Base-by-base conservation (phyloP, 2,888 invertebrate species). In the Mellilla xanthometata region DNA sequence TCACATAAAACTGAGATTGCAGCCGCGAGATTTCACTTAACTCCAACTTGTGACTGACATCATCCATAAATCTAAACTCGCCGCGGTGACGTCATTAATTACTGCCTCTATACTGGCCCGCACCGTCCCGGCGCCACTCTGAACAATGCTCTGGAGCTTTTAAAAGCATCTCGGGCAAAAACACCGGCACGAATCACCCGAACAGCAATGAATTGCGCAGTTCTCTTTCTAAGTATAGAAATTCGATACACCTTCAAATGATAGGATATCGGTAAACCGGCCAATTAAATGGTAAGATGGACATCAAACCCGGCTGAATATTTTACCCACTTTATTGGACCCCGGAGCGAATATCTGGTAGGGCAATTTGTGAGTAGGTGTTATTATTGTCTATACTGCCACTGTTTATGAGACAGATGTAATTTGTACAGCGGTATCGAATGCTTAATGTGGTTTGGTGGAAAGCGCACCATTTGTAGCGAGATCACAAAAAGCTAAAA, bases 1-100 rank as follows among this genome's bases (percentile, higher is more conserved):
- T 48, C 47, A 29, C 47, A 48, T 48, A 48, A 46, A 48, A 41
- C 47, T 29, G 47, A 42, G 47, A 48, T 70, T 61, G 65, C 54
- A 56, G 43, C 41, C 52, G 36, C 49, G 39, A 53, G 47, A 49
- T 48, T 48, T 48, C 47, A 48, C 47, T 48, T 48, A 48, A 30
- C 38, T 38, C 41, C 24, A 38, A 48, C 47, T 42, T 48, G 47
- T 38, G 41, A 48, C 29, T 48, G 47, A 48, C 47, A 42, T 48
- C 41, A 42, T 42, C 41, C 47, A 48, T 48, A 42, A 48, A 48
- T 48, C 47, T 48, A 42, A 41, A 30, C 47, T 39, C 41, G 41
- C 41, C 38, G 45, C 32, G 36, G 35, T 43, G 51, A 45, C 40
- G 46, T 50, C 57, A 58, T 52, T 52, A 53, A 55, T 58, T 53